Conservation (phyloP, 2,888 invertebrate species). For the Trissolcus japonicus region DNA sequence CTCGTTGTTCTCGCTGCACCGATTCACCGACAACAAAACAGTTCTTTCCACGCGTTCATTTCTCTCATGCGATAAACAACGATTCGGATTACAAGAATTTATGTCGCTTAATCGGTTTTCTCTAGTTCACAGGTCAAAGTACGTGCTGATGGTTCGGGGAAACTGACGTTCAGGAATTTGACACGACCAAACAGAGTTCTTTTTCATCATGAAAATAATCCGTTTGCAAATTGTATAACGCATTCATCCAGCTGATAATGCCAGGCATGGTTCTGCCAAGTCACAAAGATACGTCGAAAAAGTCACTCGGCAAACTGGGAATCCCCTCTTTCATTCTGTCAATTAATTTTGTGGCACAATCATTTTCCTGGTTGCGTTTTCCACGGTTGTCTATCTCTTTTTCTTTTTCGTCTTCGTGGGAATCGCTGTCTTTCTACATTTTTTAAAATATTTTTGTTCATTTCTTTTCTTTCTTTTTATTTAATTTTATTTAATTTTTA, state of each 20-base stretch:
- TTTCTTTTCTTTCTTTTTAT: background rate
- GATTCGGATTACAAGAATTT: background rate
- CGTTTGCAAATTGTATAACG: no score
- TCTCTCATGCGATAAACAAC: slow-evolving; percentile 25
- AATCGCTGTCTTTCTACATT: background rate
- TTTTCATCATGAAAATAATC: no score
- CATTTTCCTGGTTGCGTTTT: no score
- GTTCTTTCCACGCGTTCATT: slow-evolving; percentile 37
- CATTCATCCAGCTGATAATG: background rate
- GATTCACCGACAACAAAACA: slow-evolving; percentile 17
- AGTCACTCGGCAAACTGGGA: background rate
- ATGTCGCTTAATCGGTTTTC: no score
- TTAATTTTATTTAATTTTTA: background rate
- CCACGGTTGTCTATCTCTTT: no score
- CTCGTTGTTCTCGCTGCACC: slow-evolving; percentile 30
- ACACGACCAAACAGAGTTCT: no score
- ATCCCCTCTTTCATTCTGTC: slow-evolving; percentile 13
- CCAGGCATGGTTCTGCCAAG: background rate
- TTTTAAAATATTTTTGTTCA: background rate
- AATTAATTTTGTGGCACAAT: slow-evolving; percentile 5
- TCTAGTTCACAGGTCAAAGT: no score
- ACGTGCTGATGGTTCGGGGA: no score
- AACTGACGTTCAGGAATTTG: no score
- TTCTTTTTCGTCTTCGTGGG: background rate
- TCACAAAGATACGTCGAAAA: slow-evolving; percentile 9